Evolutionary conservation across 2,113 vertebrate genomes (phyloP), one percentile per base, ranked within the genome.

Genomic region (Pteropus alecto): DNA sequence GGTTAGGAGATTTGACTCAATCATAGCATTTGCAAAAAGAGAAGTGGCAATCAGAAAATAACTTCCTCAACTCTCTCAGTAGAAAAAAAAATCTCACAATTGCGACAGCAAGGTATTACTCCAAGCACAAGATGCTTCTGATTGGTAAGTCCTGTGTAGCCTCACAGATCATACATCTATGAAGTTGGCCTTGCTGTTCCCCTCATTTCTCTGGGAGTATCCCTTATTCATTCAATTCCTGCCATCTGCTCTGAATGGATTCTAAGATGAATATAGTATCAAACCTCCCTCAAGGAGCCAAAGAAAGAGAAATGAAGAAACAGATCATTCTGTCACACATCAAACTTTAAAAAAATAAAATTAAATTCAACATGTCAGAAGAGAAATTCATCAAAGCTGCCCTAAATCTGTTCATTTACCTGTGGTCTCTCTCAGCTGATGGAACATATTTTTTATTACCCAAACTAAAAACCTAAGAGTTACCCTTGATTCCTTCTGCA

Each of bases 131-230:
- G 46, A 60, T 19, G 41, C 46, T 35, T 70, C 26, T 38, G 30
- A n/a, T 13, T 1, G 16, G 46, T 8, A 71, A 67, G 15, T 30
- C 24, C 0, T 1, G 22, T 28, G 63, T 61, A 51, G 68, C 33
- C 5, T 46, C 10, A 3, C 13, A 21, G 16, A 41, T 61, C 1
- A 0, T 30, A 18, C 7, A 1, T 5, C 5, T 12, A 13, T 4
- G 0, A 6, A 35, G 74, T 54, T 2, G 1, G 41, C 48, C 76
- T 28, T 28, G 19, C 83, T 41, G 48, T 7, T 8, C 48, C 24
- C 18, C 60, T 3, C 1, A 4, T 51, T 19, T 65, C 90, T 43
- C 65, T 7, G 2, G 56, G 43, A 63, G 26, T 38, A 38, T 14
- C 41, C 22, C 81, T 95, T 33, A 61, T 61, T 28, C 3, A 1